A percentile compares a stretch with the other conserved stretches of the same genome.
Conservation (phyloP, 2,113 vertebrate species). For the Corythaeola cristata region DNA sequence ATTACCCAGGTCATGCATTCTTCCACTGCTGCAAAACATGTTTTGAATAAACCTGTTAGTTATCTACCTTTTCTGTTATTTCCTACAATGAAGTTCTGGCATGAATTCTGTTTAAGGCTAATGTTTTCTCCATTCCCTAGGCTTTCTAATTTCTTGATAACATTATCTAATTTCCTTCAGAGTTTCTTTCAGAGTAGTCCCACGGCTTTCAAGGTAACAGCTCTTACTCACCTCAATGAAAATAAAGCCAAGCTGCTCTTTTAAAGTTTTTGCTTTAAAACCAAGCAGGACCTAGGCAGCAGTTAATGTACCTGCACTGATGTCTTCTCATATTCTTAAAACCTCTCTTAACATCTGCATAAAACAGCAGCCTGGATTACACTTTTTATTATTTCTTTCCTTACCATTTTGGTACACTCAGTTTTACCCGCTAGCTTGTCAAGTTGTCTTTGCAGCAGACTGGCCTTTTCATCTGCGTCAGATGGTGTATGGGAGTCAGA, state of each 20-base stretch:
- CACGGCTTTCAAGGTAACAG: conserved; percentile 27
- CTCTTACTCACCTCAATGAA: background rate
- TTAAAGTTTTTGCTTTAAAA: background rate
- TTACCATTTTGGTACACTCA: background rate
- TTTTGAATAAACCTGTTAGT: conserved; percentile 32
- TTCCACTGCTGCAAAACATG: background rate
- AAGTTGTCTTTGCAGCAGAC: background rate
- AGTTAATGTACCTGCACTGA: background rate
- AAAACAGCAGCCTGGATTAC: background rate
- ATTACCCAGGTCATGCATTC: conserved; percentile 31
- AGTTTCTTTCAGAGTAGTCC: conserved; percentile 29
- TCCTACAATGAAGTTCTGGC: conserved; percentile 52
- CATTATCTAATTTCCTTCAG: conserved; percentile 64
- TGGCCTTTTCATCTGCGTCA: background rate
- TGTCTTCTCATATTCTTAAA: conserved; percentile 14
- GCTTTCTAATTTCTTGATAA: conserved; percentile 30
- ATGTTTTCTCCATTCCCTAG: conserved; percentile 42
- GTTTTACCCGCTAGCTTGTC: background rate
- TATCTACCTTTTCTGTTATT: conserved; percentile 58
- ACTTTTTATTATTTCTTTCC: background rate
- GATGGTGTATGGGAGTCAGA: background rate
- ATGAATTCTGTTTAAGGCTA: background rate
- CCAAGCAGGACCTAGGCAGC: background rate
- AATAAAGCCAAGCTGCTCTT: background rate
- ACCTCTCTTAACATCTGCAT: background rate